Conservation (phyloP, 2,888 invertebrate genomes). For the Axea sp. region DNA sequence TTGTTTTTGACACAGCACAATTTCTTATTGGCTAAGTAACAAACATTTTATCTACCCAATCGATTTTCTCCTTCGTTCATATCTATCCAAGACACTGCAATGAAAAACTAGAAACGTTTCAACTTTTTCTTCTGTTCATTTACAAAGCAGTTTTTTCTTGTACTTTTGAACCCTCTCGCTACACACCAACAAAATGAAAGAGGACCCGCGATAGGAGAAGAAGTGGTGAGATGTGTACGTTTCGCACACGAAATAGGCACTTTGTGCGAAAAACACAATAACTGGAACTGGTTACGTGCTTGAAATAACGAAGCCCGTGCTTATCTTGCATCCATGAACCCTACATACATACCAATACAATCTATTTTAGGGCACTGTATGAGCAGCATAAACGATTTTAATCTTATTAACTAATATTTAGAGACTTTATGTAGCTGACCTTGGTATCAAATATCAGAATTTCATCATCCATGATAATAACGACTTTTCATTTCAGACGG, state of each 20-base stretch:
- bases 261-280: constrained; percentile 77
- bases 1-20: constrained; percentile 4
- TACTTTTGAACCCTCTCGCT: constrained; percentile 72
- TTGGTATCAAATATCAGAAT: too few relatives aligned
- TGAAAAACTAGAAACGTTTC: too few relatives aligned
- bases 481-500: too few relatives aligned
- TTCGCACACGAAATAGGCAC: constrained; percentile 75
- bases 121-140: too few relatives aligned
- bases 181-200: constrained; percentile 67
- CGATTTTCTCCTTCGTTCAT: too few relatives aligned
- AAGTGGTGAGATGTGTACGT: constrained; percentile 69
- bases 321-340: constrained; percentile 43
- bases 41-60: too few relatives aligned
- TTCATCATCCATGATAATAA: too few relatives aligned
- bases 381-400: constrained; percentile 39
- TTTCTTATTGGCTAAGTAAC: constrained; percentile 20
- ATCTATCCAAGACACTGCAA: too few relatives aligned
- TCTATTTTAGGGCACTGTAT: constrained; percentile 41
- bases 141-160: too few relatives aligned
- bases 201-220: constrained; percentile 61
- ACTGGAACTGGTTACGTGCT: constrained; percentile 77
- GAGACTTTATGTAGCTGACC: too few relatives aligned
- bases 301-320: constrained; percentile 71
- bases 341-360: constrained; percentile 48
- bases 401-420: constrained; percentile 14